A percentile compares a stretch with the other conserved stretches of the same genome.
Conservation (phyloP, 2,888 invertebrate genomes). For the Stomorhina lunata region DNA sequence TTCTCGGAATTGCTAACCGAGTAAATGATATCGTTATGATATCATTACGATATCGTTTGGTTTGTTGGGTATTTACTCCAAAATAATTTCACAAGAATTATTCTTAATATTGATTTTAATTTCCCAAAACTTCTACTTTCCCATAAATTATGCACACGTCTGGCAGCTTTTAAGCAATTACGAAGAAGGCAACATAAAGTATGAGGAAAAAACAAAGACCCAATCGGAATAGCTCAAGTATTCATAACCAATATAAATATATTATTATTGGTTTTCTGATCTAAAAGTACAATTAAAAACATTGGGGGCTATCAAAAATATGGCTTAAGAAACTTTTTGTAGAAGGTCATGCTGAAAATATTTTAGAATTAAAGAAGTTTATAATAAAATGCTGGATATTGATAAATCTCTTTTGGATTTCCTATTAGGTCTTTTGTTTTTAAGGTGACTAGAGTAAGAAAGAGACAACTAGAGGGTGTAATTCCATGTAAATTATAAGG, state of each 20-base stretch:
- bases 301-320: no score
- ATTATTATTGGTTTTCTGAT: no score
- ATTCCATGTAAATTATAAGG: conserved; percentile 43
- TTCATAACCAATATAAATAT: no score
- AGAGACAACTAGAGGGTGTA: conserved; percentile 44
- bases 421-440: conserved; percentile 22
- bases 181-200: neutral
- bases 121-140: neutral
- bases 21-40: no score
- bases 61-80: no score
- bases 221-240: conserved; percentile 42
- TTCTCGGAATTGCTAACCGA: no score
- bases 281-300: no score
- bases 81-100: neutral
- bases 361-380: no score
- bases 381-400: no score
- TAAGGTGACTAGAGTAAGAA: neutral
- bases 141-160: neutral
- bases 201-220: neutral
- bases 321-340: no score
- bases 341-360: no score
- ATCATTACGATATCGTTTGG: no score
- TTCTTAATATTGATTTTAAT: conserved; percentile 36
- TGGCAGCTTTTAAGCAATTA: conserved; percentile 26
- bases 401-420: neutral